Evolutionary conservation across 2,888 invertebrate species (phyloP).

Genomic region (Elegia similella): DNA sequence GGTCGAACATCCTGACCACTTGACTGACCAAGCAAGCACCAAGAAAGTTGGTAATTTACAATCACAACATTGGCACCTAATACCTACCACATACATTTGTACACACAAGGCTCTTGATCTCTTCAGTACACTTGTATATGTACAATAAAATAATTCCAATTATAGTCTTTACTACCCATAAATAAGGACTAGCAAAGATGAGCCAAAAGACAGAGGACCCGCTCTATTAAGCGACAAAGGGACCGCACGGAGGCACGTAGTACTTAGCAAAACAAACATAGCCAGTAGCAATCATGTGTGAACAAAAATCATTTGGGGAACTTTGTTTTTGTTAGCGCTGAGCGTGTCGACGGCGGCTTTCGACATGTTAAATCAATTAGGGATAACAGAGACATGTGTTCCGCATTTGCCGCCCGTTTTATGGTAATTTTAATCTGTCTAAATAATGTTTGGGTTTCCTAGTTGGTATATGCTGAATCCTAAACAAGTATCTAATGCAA

Average conservation of each 20-base stretch:
- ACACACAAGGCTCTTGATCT: not conserved
- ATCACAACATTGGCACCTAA: not conserved
- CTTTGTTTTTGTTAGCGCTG: slow-evolving; percentile 55
- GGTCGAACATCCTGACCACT: too few species aligned
- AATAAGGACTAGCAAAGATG: not conserved
- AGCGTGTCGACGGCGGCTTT: slow-evolving; percentile 43
- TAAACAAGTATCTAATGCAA: not conserved
- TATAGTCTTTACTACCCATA: not conserved
- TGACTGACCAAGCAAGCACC: too few species aligned
- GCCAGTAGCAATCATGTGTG: slow-evolving; percentile 62
- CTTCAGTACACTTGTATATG: not conserved
- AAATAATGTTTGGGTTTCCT: slow-evolving; percentile 6
- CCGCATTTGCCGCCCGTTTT: slow-evolving; percentile 19
- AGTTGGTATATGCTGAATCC: not conserved
- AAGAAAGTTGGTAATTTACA: not conserved
- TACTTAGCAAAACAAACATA: slow-evolving; percentile 69
- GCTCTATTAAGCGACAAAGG: slow-evolving; percentile 63
- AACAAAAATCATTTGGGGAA: slow-evolving; percentile 45
- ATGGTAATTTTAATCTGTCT: slow-evolving; percentile 15
- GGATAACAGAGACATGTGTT: slow-evolving; percentile 43
- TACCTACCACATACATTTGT: not conserved
- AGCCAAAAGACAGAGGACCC: slow-evolving; percentile 9
- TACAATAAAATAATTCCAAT: not conserved
- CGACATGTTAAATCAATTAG: slow-evolving; percentile 72
- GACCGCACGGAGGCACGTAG: slow-evolving; percentile 61